Evolutionary conservation across 2,113 vertebrate genomes (phyloP).

Genomic region (Serinus canaria): DNA sequence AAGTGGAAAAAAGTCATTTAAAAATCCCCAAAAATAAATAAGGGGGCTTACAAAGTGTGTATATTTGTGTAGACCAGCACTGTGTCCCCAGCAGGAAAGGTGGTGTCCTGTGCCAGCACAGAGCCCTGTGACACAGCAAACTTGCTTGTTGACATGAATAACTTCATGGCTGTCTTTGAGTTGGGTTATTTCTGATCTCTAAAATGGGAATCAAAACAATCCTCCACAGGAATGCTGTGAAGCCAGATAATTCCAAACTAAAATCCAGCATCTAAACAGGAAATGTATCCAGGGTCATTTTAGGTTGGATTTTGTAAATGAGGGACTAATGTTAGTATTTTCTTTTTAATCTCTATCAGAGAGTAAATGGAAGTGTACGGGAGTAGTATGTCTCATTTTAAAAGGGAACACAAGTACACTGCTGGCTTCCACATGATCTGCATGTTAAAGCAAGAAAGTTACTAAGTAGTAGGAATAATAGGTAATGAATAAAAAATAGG

Average conservation of each 20-base stretch:
- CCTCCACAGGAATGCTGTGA: neutral
- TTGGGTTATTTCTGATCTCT: neutral
- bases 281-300: neutral
- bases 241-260: neutral
- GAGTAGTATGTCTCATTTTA: neutral
- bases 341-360: neutral
- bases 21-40: neutral
- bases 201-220: neutral
- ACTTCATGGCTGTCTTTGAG: neutral
- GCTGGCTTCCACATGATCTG: neutral
- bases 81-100: neutral
- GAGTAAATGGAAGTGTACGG: neutral
- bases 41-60: neutral
- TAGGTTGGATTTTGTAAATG: neutral
- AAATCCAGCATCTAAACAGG: neutral
- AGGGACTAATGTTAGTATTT: neutral
- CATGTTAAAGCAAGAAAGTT: neutral
- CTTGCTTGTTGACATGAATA: neutral
- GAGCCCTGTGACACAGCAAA: neutral
- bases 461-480: neutral
- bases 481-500: too few species aligned
- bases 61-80: neutral
- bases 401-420: neutral
- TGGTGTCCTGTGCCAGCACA: neutral
- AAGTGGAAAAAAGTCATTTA: neutral